phyloP scores from a whole-genome alignment of 2,888 invertebrate species.

The Drosophila pseudotakahashii region DNA sequence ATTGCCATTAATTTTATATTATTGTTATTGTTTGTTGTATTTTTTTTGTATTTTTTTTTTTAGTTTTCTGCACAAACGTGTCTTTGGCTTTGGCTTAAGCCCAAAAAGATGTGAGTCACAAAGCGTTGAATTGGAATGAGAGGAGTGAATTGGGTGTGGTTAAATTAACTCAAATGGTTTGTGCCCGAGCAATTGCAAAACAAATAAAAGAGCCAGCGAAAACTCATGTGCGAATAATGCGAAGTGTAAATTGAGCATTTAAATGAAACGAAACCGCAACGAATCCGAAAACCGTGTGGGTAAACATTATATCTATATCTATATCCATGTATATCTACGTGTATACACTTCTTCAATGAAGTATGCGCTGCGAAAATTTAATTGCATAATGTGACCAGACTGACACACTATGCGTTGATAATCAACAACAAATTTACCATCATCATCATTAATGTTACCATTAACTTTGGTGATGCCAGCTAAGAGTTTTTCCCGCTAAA shows the following conservation, averaged over 20 bases:
- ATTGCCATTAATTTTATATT: slow-evolving; percentile 53
- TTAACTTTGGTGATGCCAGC: not conserved
- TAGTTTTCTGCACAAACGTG: slow-evolving; percentile 17
- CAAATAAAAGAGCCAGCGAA: slow-evolving; percentile 28
- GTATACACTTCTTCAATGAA: slow-evolving; percentile 18
- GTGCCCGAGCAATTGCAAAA: slow-evolving; percentile 41
- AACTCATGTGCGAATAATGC: slow-evolving; percentile 35
- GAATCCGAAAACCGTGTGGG: slow-evolving; percentile 11
- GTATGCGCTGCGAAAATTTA: slow-evolving; percentile 42
- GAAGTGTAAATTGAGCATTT: slow-evolving; percentile 47
- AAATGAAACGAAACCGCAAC: slow-evolving; percentile 41
- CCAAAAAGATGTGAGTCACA: slow-evolving; percentile 22
- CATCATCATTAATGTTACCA: slow-evolving; percentile 14
- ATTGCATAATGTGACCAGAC: slow-evolving; percentile 46
- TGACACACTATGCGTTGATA: slow-evolving; percentile 39
- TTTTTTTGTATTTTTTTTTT: not conserved
- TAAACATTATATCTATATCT: slow-evolving; percentile 1
- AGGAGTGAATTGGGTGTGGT: slow-evolving; percentile 30
- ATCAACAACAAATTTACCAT: slow-evolving; percentile 7
- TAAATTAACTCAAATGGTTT: slow-evolving; percentile 41
- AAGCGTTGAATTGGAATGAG: slow-evolving; percentile 11
- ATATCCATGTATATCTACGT: not conserved
- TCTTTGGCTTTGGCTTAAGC: slow-evolving; percentile 19
- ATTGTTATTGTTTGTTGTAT: not conserved
- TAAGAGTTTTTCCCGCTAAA: not conserved